phyloP scores from a whole-genome alignment of 2,113 vertebrate genomes.

The Hiodon tergisus region DNA sequence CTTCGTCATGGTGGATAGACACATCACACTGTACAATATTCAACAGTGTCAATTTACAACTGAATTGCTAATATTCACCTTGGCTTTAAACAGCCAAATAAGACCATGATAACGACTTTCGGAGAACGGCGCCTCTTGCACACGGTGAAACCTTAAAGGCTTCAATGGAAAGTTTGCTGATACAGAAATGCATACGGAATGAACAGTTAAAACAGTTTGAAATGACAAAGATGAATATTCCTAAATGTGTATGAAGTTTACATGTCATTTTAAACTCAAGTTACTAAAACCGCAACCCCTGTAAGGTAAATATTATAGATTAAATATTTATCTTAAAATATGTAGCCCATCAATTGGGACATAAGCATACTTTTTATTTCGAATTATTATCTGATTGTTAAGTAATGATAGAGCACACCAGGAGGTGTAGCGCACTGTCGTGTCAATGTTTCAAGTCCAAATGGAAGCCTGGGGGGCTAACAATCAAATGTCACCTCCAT shows the following conservation, averaged over 20 bases:
- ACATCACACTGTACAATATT: constrained; percentile 55
- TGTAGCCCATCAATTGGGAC: neutral
- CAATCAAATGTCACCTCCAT: no score
- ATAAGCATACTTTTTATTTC: neutral
- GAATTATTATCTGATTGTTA: neutral
- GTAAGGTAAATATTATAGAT: neutral
- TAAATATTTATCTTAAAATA: constrained; percentile 10
- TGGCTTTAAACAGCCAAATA: constrained; percentile 70
- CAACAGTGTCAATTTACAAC: constrained; percentile 52
- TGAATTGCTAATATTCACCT: constrained; percentile 45
- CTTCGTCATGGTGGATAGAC: constrained; percentile 50
- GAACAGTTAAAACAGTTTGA: neutral
- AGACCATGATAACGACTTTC: constrained; percentile 50
- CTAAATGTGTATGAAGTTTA: neutral
- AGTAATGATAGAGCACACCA: neutral
- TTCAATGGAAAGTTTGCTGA: constrained; percentile 47
- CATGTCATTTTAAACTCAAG: no score
- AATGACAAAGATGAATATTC: neutral
- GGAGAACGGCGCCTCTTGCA: constrained; percentile 38
- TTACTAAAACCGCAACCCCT: neutral
- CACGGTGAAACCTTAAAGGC: constrained; percentile 32
- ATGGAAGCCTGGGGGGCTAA: no score
- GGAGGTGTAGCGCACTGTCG: no score
- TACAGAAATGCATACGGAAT: constrained; percentile 9
- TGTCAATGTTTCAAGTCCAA: no score